phyloP scores from a whole-genome alignment of 2,888 invertebrate genomes.

The Hypercompe scribonia region DNA sequence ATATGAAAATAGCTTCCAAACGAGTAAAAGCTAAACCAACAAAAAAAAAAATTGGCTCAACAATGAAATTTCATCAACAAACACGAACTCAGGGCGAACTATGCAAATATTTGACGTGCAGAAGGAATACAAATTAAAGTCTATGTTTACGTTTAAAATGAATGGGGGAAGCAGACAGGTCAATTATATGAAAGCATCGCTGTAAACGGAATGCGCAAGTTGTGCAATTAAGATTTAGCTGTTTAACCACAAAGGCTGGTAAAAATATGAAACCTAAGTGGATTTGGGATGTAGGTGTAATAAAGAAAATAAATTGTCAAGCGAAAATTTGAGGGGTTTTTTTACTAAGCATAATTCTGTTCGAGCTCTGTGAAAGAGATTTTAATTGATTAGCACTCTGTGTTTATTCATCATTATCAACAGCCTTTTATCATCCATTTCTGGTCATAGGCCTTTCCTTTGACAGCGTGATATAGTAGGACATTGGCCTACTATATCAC shows the following conservation, averaged over 20 bases:
- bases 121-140: conserved; percentile 3
- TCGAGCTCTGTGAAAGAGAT: no score
- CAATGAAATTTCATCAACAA: background rate
- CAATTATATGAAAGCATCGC: conserved; percentile 24
- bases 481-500: no score
- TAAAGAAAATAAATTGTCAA: background rate
- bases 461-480: no score
- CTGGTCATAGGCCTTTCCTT: no score
- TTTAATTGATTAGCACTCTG: no score
- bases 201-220: conserved; percentile 31
- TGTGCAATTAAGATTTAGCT: conserved; percentile 44
- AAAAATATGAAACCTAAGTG: conserved; percentile 1
- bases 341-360: background rate
- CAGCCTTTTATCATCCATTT: no score
- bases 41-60: no score
- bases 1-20: no score
- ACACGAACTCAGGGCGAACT: background rate
- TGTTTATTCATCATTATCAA: no score
- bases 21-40: background rate
- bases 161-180: background rate
- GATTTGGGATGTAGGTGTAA: background rate
- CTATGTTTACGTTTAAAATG: conserved; percentile 5
- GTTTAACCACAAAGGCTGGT: background rate
- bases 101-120: background rate
- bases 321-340: background rate